These are phyloP conservation scores for Proteles cristata DNA, from an alignment of 2,113 vertebrate genomes.

Conservation along the genomic window DNA sequence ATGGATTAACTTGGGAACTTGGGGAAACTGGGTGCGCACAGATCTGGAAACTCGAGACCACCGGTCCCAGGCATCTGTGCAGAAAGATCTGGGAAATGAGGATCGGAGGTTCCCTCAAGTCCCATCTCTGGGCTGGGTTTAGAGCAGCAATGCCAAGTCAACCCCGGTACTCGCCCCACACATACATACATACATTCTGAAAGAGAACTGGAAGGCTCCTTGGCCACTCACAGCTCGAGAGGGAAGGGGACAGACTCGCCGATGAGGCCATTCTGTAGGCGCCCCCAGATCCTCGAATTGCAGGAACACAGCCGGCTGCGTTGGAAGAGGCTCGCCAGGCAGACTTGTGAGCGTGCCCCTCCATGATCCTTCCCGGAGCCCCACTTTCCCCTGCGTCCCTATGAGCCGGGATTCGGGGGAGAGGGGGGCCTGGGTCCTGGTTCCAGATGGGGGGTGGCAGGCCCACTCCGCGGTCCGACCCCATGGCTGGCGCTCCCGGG, in stretches of 20 bases:
- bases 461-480: background rate
- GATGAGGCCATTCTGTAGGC: background rate
- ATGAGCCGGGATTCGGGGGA: background rate
- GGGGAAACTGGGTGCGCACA: background rate
- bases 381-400: background rate
- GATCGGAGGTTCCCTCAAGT: background rate
- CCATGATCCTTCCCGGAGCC: background rate
- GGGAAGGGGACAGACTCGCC: background rate
- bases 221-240: background rate
- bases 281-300: background rate
- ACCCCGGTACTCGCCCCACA: accelerated
- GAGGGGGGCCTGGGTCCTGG: background rate
- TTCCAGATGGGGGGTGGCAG: background rate
- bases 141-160: background rate
- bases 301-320: too few relatives aligned
- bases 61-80: background rate
- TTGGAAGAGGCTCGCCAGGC: background rate
- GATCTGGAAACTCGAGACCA: background rate
- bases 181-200: background rate
- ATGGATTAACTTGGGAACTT: constrained; percentile 15
- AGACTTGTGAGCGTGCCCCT: background rate
- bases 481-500: background rate
- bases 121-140: background rate
- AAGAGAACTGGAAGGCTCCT: background rate
- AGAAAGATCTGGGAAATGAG: background rate